A percentile compares a stretch with the other conserved stretches of the same genome.
Conservation (phyloP, 2,797 vertebrate genomes). For the Platalea minor region DNA sequence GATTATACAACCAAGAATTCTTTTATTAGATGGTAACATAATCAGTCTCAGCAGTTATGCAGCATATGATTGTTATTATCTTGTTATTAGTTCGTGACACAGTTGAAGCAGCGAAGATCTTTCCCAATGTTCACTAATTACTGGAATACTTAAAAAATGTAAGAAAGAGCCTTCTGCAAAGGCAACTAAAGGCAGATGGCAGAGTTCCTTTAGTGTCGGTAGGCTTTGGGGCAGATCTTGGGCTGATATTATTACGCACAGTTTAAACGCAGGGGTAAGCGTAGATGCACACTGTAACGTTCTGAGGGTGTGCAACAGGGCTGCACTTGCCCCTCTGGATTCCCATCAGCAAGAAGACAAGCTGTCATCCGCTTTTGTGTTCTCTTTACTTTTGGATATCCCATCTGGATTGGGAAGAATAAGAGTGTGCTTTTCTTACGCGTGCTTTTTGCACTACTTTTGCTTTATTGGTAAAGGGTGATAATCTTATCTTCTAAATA, state of each 20-base stretch:
- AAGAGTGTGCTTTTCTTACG: neutral
- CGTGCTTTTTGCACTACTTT: neutral
- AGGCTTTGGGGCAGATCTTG: neutral
- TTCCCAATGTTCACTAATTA: conserved; percentile 26
- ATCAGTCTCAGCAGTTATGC: conserved; percentile 11
- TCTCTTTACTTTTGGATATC: neutral
- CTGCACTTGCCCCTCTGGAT: neutral
- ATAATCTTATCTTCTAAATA: neutral
- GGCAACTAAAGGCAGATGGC: neutral
- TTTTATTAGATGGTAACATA: conserved; percentile 38
- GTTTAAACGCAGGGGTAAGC: neutral
- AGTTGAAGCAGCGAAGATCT: neutral
- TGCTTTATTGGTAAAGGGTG: neutral
- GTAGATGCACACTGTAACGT: rapidly evolving
- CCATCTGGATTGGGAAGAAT: neutral
- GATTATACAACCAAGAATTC: conserved; percentile 24
- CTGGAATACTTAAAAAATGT: neutral
- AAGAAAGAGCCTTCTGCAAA: neutral
- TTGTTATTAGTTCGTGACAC: conserved; percentile 39
- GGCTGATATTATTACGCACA: neutral
- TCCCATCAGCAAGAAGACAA: neutral
- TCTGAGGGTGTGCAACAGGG: neutral
- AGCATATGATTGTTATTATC: conserved; percentile 47
- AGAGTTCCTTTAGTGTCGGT: neutral
- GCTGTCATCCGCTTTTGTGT: neutral